Base-by-base conservation (phyloP, 1,140 invertebrate species). In the Galleria mellonella region DNA sequence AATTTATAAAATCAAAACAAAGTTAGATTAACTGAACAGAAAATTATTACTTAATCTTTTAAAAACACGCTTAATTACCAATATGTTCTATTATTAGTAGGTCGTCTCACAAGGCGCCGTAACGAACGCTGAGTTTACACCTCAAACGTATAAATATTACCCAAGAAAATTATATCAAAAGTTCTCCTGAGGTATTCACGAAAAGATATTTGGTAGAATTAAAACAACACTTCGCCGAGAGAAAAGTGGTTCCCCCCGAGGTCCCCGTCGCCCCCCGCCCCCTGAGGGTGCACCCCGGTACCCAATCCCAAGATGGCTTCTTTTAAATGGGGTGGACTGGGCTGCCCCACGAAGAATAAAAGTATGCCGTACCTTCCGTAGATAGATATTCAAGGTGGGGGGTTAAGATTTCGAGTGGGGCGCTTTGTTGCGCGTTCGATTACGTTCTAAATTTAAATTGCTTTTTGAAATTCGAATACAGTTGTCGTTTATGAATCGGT, bases 131-230 rank as follows among this genome's bases (percentile, higher is more conserved):
- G 17, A 51, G 45, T 64, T 69, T 58, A 58, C 71, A 74, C 65
- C 66, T 73, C 62, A 75, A 68, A 67, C 60, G 66, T 60, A 71
- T 71, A 72, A 70, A 76, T 72, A 72, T 61, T 68, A 75, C 69
- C 53, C 58, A 65, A 71, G 66, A 64, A 79, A 81, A 84, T 84
- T 81, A 82, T 78, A 81, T 74, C 75, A 71, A 65, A 84, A 84
- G 58, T 82, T 79, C 58, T 61, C 57, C 73, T 70, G 71, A 82
- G 78, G 78, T 83, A 81, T 81, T 77, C 79, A 71, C 76, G 76
- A 84, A 83, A 84, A 84, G 81, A 81, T 84, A 84, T 84, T 84
- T 68, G 70, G 72, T 65, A 63, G 81, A 83, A 84, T 84, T 83
- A 84, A 84, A 84, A 84, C 78, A 84, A 84, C 81, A 84, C 74